Conservation (phyloP, 2,888 invertebrate genomes). For the Linyphia triangularis region DNA sequence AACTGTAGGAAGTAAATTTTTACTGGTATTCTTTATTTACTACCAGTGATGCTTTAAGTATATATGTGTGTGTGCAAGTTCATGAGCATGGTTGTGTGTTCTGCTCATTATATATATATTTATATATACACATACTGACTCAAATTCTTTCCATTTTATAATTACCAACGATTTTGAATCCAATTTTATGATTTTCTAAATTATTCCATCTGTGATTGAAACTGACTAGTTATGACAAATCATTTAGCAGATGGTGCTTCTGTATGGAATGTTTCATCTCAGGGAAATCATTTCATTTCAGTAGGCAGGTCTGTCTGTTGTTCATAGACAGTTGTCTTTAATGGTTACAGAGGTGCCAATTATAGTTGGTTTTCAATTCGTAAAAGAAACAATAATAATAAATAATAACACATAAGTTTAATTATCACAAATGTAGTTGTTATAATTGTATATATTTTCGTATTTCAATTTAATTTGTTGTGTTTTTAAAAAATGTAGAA, state of each 20-base stretch:
- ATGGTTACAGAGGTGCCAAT: constrained; percentile 58
- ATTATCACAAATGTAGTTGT: no score
- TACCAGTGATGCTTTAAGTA: constrained; percentile 40
- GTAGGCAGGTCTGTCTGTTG: constrained; percentile 73
- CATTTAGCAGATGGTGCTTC: constrained; percentile 75
- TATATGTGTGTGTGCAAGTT: constrained; percentile 45
- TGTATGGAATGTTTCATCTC: constrained; percentile 71
- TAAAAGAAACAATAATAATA: background rate
- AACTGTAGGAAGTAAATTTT: constrained; percentile 60
- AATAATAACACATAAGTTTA: no score
- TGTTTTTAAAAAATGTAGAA: no score
- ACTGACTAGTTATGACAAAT: constrained; percentile 66
- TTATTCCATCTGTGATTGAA: constrained; percentile 68
- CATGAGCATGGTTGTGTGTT: constrained; percentile 58
- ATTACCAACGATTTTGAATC: constrained; percentile 17
- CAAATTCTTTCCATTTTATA: constrained; percentile 30
- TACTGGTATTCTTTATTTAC: constrained; percentile 64
- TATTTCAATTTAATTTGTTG: no score
- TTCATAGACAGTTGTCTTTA: constrained; percentile 25
- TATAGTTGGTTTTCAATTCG: background rate
- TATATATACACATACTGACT: constrained; percentile 50
- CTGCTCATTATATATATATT: constrained; percentile 58
- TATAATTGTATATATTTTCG: no score
- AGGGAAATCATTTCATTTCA: constrained; percentile 72
- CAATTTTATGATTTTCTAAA: constrained; percentile 57